Evolutionary conservation across 2,113 vertebrate genomes (phyloP).

Genomic region (Pongo abelii): DNA sequence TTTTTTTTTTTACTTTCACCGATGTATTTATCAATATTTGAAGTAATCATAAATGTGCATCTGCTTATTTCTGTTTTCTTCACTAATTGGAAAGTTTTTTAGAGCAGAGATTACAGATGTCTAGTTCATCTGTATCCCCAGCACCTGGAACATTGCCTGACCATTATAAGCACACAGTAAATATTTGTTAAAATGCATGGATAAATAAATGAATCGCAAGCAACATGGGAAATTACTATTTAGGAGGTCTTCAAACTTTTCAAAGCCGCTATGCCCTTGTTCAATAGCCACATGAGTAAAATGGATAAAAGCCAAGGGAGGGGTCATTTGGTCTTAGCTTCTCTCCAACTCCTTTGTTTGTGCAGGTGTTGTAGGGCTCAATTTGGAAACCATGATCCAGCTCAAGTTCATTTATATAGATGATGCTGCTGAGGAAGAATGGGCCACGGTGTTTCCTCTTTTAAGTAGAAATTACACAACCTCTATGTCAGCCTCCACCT

Average conservation of each 20-base stretch:
- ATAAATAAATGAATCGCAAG: background rate
- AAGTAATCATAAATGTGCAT: background rate
- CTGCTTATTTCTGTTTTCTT: slow-evolving; percentile 14
- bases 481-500: background rate
- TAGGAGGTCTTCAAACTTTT: background rate
- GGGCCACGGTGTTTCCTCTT: background rate
- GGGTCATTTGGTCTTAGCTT: background rate
- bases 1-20: background rate
- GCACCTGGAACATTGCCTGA: background rate
- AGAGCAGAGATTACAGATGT: background rate
- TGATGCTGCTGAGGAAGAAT: background rate
- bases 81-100: background rate
- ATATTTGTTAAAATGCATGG: background rate
- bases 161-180: background rate
- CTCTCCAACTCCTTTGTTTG: background rate
- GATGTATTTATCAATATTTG: background rate
- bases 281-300: background rate
- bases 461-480: background rate
- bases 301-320: background rate
- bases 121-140: background rate
- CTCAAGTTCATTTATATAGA: background rate
- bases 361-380: background rate
- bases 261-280: background rate
- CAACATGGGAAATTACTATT: background rate
- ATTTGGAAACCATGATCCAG: background rate